Percentiles rank a stretch among this genome's conserved stretches.
phyloP scores from a whole-genome alignment of 1,140 invertebrate species.

The Lepidurus couesii region DNA sequence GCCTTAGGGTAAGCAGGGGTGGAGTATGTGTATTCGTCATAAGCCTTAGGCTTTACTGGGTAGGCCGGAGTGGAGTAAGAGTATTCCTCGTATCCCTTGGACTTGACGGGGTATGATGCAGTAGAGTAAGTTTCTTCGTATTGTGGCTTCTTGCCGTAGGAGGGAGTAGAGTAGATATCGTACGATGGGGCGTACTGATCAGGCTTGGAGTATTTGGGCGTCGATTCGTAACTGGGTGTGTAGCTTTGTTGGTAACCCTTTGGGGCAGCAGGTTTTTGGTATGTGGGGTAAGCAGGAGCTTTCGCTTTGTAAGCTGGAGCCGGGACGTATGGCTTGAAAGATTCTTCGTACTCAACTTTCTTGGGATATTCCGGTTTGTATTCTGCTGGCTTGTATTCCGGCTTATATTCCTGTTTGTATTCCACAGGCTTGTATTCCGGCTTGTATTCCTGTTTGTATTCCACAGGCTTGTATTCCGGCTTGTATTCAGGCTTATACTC shows the following conservation, averaged over 20 bases:
- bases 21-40: neutral
- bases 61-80: neutral
- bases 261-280: neutral
- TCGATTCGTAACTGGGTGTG: neutral
- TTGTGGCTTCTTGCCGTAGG: neutral
- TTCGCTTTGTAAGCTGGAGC: neutral
- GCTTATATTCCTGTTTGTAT: neutral
- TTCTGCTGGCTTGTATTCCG: slow-evolving; percentile 3
- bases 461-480: slow-evolving; percentile 8
- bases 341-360: neutral
- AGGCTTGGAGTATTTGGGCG: neutral
- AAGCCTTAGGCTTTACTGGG: neutral
- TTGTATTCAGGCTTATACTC: slow-evolving; percentile 25
- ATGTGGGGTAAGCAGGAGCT: neutral
- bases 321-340: neutral
- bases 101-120: neutral
- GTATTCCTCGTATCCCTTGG: neutral
- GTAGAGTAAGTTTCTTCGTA: neutral
- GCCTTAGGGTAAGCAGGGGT: neutral
- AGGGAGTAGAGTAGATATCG: neutral
- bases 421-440: neutral
- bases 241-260: neutral
- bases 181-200: neutral
- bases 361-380: neutral
- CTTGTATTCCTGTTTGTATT: slow-evolving; percentile 23